These are phyloP conservation scores for Aphodius granarius DNA, from an alignment of 2,888 invertebrate species.

Conservation along the genomic window DNA sequence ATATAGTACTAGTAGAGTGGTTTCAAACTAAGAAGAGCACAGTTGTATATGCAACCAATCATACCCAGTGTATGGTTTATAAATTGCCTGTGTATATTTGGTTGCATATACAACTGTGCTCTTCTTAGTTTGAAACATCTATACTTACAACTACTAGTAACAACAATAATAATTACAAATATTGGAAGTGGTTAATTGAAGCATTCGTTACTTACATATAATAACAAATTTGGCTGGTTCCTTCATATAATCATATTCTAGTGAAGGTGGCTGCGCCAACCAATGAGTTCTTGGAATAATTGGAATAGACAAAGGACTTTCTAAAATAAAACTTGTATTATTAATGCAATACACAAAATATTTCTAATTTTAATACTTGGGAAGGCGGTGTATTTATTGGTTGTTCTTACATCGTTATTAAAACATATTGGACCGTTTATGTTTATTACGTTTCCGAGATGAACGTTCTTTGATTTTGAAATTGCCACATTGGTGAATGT, in stretches of 20 bases:
- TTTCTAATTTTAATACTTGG: too few species aligned
- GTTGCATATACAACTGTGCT: too few species aligned
- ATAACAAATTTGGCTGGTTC: conserved; percentile 55
- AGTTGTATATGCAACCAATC: too few species aligned
- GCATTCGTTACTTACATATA: conserved; percentile 50
- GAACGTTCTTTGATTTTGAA: conserved; percentile 53
- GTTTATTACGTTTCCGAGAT: conserved; percentile 57
- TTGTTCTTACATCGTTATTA: conserved; percentile 34
- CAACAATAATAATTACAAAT: background rate
- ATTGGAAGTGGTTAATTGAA: background rate
- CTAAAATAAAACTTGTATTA: too few species aligned
- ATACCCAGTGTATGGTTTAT: too few species aligned
- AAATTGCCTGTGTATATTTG: too few species aligned
- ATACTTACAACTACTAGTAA: background rate
- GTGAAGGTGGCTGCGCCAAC: conserved; percentile 56
- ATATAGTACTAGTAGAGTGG: too few species aligned
- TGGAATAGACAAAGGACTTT: conserved; percentile 10
- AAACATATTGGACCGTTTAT: conserved; percentile 55
- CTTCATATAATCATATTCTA: conserved; percentile 44
- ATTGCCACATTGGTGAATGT: conserved; percentile 48
- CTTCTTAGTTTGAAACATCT: too few species aligned
- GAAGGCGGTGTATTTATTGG: conserved; percentile 29
- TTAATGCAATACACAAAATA: too few species aligned
- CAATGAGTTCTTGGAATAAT: conserved; percentile 44
- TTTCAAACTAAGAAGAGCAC: too few species aligned